Evolutionary conservation across 2,797 vertebrate species (phyloP).

Genomic region (Dermochelys coriacea): DNA sequence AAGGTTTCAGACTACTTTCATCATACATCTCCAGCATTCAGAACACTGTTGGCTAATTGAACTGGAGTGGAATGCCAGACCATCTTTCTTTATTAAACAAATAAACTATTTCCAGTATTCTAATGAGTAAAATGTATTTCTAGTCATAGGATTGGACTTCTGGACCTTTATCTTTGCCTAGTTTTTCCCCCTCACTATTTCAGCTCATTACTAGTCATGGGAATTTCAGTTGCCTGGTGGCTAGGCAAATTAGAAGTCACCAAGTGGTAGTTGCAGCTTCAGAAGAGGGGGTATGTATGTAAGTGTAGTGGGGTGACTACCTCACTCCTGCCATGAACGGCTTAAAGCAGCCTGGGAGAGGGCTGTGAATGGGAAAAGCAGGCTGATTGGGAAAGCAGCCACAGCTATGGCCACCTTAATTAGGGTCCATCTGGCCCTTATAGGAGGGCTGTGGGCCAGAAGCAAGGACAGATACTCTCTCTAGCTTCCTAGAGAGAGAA

Average conservation of each 20-base stretch:
- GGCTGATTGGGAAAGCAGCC: too few relatives aligned
- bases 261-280: background rate
- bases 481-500: too few relatives aligned
- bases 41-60: background rate
- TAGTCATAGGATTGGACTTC: background rate
- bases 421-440: too few relatives aligned
- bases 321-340: too few relatives aligned
- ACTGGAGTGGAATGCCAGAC: background rate
- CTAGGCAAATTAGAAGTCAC: background rate
- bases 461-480: too few relatives aligned
- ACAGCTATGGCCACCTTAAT: too few relatives aligned
- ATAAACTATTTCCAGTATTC: conserved; percentile 3
- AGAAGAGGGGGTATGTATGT: too few relatives aligned
- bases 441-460: too few relatives aligned
- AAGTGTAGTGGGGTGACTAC: too few relatives aligned
- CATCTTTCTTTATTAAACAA: background rate
- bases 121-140: conserved; percentile 11
- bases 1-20: background rate
- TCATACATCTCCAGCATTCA: background rate
- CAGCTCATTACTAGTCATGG: background rate
- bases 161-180: background rate
- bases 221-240: background rate
- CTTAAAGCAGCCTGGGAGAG: too few relatives aligned
- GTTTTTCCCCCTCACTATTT: background rate
- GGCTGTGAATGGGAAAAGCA: too few relatives aligned